Conservation (phyloP, 2,888 invertebrate species). For the Argyresthia goedartella region DNA sequence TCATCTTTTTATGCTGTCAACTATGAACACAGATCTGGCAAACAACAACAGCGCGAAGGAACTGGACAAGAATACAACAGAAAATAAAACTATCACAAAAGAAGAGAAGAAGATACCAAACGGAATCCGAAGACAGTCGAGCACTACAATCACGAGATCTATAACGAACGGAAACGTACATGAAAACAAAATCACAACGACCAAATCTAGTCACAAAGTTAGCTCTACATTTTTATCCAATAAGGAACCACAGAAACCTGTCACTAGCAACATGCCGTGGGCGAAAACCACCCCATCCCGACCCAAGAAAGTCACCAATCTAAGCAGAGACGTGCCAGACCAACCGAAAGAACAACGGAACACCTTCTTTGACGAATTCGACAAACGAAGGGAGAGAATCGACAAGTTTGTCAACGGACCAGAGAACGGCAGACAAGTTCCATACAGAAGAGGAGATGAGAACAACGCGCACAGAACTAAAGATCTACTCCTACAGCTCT, state of each 20-base stretch:
- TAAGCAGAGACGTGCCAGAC: constrained; percentile 80
- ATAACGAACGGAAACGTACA: constrained; percentile 47
- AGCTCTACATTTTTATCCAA: constrained; percentile 48
- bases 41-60: constrained; percentile 56
- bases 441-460: constrained; percentile 63
- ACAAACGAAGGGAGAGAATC: constrained; percentile 53
- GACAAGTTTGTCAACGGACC: constrained; percentile 53
- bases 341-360: constrained; percentile 71
- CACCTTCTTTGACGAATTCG: constrained; percentile 63
- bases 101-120: constrained; percentile 45
- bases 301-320: constrained; percentile 76
- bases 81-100: constrained; percentile 35
- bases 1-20: constrained; percentile 79
- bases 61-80: constrained; percentile 49
- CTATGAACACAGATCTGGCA: constrained; percentile 71
- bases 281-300: constrained; percentile 56
- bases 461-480: constrained; percentile 80
- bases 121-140: constrained; percentile 46
- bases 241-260: constrained; percentile 48
- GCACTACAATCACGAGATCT: constrained; percentile 33
- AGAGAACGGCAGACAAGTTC: constrained; percentile 50
- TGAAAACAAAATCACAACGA: constrained; percentile 45
- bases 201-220: constrained; percentile 53
- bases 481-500: constrained; percentile 79
- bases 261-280: constrained; percentile 69